These are phyloP conservation scores for Cepphus grylle DNA, from an alignment of 2,113 vertebrate species.

Conservation along the genomic window DNA sequence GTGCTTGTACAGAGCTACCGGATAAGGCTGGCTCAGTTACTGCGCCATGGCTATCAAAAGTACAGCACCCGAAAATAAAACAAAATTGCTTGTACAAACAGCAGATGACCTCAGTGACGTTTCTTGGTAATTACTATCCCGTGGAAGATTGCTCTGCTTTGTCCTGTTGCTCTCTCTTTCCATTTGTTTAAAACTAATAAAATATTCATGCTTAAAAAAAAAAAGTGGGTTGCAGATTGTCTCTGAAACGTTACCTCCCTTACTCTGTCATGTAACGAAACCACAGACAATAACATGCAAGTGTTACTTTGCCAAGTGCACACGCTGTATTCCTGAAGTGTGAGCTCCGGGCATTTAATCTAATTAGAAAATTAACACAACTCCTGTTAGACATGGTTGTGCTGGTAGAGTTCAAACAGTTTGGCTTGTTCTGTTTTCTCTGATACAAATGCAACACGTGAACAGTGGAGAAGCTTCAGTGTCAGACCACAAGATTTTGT, in stretches of 20 bases:
- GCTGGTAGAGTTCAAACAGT: neutral
- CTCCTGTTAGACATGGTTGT: neutral
- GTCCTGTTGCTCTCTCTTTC: neutral
- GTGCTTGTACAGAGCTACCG: neutral
- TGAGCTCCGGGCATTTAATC: neutral
- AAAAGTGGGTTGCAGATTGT: neutral
- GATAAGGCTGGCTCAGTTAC: neutral
- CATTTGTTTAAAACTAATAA: neutral
- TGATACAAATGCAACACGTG: fast-evolving
- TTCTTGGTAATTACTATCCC: neutral
- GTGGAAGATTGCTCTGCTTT: neutral
- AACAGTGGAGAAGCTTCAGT: neutral
- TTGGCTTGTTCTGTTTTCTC: neutral
- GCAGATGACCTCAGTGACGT: neutral
- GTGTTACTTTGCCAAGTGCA: neutral
- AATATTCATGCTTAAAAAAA: neutral
- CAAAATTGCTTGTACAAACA: neutral
- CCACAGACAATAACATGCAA: neutral
- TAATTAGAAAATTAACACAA: neutral
- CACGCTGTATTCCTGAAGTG: fast-evolving
- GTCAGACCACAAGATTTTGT: neutral
- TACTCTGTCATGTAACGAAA: neutral
- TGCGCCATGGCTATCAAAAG: neutral
- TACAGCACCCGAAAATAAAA: neutral
- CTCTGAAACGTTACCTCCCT: neutral